A percentile compares a stretch with the other conserved stretches of the same genome.
Conservation (phyloP, 2,888 invertebrate genomes). For the Chrysolina oricalcia region DNA sequence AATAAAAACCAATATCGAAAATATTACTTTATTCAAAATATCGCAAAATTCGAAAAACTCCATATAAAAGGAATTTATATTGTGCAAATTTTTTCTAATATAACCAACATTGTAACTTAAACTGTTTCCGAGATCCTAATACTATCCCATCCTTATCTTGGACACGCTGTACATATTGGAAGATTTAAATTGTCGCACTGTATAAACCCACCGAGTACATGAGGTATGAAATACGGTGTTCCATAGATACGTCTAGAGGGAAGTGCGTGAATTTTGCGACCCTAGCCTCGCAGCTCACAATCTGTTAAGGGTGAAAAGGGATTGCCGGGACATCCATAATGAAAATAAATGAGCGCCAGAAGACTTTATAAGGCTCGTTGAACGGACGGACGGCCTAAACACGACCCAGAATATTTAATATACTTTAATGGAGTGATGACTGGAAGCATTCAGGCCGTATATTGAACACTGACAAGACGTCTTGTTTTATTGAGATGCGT, state of each 20-base stretch:
- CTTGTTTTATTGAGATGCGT: slow-evolving; percentile 2
- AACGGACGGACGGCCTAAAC: slow-evolving; percentile 23
- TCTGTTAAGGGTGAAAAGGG: slow-evolving; percentile 59
- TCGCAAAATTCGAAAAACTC: too few species aligned
- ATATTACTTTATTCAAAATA: too few species aligned
- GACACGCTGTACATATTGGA: too few species aligned
- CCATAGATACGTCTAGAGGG: slow-evolving; percentile 9
- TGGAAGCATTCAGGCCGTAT: slow-evolving; percentile 9
- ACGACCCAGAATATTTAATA: slow-evolving; percentile 32
- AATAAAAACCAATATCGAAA: too few species aligned
- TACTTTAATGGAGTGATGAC: slow-evolving; percentile 29
- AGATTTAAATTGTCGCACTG: too few species aligned
- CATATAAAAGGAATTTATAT: too few species aligned
- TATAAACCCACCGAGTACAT: background rate
- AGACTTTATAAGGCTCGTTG: slow-evolving; percentile 60
- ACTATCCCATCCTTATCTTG: too few species aligned
- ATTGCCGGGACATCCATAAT: slow-evolving; percentile 63
- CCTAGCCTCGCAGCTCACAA: slow-evolving; percentile 34
- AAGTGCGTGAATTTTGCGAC: slow-evolving; percentile 25
- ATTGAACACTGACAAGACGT: slow-evolving; percentile 7
- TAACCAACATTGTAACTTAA: too few species aligned
- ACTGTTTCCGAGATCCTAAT: too few species aligned
- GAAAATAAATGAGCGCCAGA: slow-evolving; percentile 65
- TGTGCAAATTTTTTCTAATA: too few species aligned
- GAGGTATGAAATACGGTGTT: slow-evolving; percentile 3